Evolutionary conservation across 2,888 invertebrate genomes (phyloP).

Genomic region (Catocala sponsa): DNA sequence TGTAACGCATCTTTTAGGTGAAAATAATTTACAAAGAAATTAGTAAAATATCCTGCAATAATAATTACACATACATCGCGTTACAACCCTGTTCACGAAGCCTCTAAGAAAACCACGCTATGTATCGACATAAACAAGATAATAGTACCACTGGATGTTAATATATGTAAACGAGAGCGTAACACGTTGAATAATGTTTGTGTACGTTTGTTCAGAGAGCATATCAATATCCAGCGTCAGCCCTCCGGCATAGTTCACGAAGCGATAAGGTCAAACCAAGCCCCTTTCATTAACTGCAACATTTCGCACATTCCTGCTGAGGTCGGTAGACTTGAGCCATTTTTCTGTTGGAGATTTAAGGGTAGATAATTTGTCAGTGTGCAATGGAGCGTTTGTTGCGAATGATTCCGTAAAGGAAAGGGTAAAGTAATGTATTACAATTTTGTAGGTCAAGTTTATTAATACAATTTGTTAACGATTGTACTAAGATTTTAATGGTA

Average conservation of each 20-base stretch:
- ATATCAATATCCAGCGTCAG: constrained; percentile 53
- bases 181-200: constrained; percentile 59
- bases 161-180: constrained; percentile 53
- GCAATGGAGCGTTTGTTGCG: not conserved
- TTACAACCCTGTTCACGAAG: no score
- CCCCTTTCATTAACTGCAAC: constrained; percentile 39
- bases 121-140: constrained; percentile 16
- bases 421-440: no score
- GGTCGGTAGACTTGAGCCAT: not conserved
- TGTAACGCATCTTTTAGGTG: no score
- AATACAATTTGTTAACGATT: no score
- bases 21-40: no score
- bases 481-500: no score
- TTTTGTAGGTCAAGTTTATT: no score
- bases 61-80: no score
- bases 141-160: constrained; percentile 26
- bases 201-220: constrained; percentile 53
- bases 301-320: constrained; percentile 32
- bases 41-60: no score
- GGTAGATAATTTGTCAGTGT: not conserved
- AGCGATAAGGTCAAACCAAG: constrained; percentile 36
- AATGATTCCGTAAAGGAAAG: not conserved
- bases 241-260: constrained; percentile 47
- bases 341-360: constrained; percentile 7
- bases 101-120: not conserved